Conservation (phyloP, 2,797 vertebrate genomes). For the Onychomys torridus region DNA sequence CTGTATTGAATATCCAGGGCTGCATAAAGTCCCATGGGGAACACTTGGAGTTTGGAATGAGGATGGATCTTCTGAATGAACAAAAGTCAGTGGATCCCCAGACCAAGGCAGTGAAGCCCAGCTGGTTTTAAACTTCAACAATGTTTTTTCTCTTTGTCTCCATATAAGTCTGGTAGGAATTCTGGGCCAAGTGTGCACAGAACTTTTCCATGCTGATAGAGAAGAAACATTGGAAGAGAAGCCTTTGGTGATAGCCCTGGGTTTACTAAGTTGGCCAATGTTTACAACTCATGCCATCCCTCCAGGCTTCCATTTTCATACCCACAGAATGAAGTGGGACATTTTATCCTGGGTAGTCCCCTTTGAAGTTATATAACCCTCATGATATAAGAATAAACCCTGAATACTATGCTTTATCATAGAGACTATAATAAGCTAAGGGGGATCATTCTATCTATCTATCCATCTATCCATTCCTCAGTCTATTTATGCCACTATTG, state of each 20-base stretch:
- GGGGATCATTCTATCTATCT: not conserved
- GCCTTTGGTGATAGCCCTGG: not conserved
- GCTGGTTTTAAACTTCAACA: not conserved
- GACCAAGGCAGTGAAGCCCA: not conserved
- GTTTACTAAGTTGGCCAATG: not conserved
- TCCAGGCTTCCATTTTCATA: not conserved
- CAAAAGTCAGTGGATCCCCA: not conserved
- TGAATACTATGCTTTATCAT: not conserved
- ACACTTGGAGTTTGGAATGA: not conserved
- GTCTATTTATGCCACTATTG: not conserved
- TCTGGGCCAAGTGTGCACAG: not conserved
- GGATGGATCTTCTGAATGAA: not conserved
- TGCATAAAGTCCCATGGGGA: not conserved
- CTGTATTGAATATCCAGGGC: not conserved
- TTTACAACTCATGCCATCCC: not conserved
- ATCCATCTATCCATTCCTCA: not conserved
- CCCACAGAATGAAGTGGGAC: not conserved
- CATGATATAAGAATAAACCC: not conserved
- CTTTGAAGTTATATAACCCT: not conserved
- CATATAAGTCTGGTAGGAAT: not conserved
- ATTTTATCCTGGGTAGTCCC: not conserved
- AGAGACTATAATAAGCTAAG: not conserved
- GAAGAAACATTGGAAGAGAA: not conserved
- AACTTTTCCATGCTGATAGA: not conserved
- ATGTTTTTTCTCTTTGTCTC: not conserved